Evolutionary conservation across 2,797 vertebrate genomes (phyloP).

Genomic region (Galagoides demidoff): DNA sequence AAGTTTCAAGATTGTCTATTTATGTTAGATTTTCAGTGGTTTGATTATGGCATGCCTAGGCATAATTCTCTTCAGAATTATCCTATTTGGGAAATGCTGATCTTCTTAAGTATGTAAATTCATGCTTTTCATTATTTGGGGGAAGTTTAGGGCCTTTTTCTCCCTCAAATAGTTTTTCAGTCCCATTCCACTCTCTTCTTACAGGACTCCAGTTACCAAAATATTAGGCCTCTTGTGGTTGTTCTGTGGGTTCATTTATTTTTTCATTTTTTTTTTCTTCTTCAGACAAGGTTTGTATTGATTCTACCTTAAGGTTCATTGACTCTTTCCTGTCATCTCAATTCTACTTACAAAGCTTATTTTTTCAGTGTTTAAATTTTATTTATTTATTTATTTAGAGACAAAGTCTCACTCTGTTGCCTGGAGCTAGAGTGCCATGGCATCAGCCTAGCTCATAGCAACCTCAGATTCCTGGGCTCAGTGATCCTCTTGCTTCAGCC

Average conservation of each 20-base stretch:
- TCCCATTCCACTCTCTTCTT: background rate
- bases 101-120: background rate
- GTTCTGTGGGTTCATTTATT: background rate
- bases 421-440: no score
- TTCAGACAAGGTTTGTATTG: background rate
- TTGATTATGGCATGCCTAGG: background rate
- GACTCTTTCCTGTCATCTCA: background rate
- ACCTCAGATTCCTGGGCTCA: no score
- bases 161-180: background rate
- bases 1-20: background rate
- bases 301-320: background rate
- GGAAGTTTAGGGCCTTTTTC: background rate
- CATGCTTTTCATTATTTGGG: background rate
- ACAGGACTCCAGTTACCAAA: background rate
- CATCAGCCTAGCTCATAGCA: no score
- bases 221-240: background rate
- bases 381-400: no score
- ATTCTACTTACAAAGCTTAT: background rate
- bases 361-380: background rate
- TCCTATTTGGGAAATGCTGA: background rate
- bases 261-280: background rate
- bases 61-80: background rate
- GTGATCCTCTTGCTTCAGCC: no score
- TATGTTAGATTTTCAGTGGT: background rate
- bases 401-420: no score